Base-by-base conservation (phyloP, 2,888 invertebrate species). In the Plutella xylostella region DNA sequence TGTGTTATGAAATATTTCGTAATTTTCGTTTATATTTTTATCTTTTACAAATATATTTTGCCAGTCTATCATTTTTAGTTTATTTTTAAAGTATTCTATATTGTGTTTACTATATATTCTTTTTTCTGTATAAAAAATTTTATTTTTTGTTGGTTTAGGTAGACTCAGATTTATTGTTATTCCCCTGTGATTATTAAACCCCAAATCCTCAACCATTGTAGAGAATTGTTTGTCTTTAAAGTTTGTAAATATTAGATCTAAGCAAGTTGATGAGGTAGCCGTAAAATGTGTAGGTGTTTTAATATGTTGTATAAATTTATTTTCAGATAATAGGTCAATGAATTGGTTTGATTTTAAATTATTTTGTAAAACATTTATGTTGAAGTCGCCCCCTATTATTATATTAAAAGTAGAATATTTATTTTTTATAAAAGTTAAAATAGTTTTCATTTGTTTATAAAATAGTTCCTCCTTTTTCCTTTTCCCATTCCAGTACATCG, bases 21-120 rank as follows among this genome's bases (percentile, higher is more conserved):
- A 52, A 21, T 52, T 50, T 40, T 42, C 43, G 20, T 48, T 43
- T 11, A 46, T 41, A 30, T 35, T 41, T 33, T 47, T 47, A 6
- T n/a, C n/a, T n/a, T 18, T 14, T 1, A 21, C 30, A 2, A 47
- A 30, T n/a, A 51, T 45, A 5, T 40, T 18, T 1, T 34, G 2
- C 45, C 45, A 45, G 5, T 45, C 11, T 17, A 49, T 35, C 6
- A 25, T 40, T 4, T n/a, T 17, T 11, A 49, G 12, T 12, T 38
- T n/a, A 4, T 11, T 11, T 45, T 42, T 47, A 45, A 50, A 50
- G 22, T 28, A 15, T 15, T 46, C 15, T 2, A 43, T 45, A 15
- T 47, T 47, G 5, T 6, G 25, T 15, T 45, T 11, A 25, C 28
- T 45, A n/a, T 28, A 49, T 14, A 47, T 7, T 30, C 43, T 34